Evolutionary conservation across 2,113 vertebrate genomes (phyloP).

Genomic region (Sclerurus mexicanus): DNA sequence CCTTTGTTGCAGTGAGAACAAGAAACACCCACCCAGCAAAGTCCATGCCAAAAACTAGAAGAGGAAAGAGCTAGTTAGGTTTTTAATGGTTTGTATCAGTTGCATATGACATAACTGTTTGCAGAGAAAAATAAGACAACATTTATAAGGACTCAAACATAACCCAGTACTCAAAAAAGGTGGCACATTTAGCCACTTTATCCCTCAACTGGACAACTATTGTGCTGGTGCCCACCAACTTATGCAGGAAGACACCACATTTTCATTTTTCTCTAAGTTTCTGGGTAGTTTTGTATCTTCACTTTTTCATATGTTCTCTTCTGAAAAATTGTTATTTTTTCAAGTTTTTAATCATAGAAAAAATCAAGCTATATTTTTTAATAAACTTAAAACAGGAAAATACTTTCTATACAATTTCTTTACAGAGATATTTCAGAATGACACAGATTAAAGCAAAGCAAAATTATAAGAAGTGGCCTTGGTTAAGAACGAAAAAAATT

Average conservation of each 20-base stretch:
- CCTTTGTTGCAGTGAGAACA: neutral
- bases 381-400: neutral
- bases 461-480: neutral
- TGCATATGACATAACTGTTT: neutral
- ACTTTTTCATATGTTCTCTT: neutral
- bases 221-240: neutral
- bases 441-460: neutral
- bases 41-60: neutral
- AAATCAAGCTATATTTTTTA: neutral
- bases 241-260: neutral
- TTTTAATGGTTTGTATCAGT: neutral
- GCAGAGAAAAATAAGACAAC: neutral
- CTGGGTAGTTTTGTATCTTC: neutral
- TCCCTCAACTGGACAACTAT: neutral
- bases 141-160: neutral
- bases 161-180: accelerated
- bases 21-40: neutral
- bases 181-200: neutral
- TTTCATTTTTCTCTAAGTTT: neutral
- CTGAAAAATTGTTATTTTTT: neutral
- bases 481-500: neutral
- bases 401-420: neutral
- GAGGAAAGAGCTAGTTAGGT: neutral
- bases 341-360: neutral
- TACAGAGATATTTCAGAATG: neutral